Conservation (phyloP, 2,888 invertebrate genomes). For the Sepiola atlantica region DNA sequence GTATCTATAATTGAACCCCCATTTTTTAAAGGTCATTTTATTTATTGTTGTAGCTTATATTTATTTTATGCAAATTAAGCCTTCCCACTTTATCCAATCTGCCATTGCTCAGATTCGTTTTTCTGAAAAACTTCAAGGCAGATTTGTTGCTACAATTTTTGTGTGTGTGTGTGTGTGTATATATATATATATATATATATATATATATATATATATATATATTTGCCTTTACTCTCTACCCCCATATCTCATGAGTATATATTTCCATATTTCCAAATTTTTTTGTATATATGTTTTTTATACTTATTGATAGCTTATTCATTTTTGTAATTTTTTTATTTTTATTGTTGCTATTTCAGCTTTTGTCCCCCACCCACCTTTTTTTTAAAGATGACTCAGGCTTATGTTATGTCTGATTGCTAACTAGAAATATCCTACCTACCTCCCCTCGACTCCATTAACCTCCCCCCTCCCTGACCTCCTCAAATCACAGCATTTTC, state of each 20-base stretch:
- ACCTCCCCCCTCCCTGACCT: not conserved
- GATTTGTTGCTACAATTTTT: not conserved
- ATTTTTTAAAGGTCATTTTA: too few relatives aligned
- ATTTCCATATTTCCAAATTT: not conserved
- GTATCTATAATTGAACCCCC: too few relatives aligned
- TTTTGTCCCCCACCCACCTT: not conserved
- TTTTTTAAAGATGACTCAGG: not conserved
- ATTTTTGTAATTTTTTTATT: not conserved
- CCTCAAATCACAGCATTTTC: too few relatives aligned
- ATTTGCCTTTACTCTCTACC: not conserved
- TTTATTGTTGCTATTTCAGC: not conserved
- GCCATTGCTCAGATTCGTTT: too few relatives aligned
- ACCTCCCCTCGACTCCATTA: not conserved
- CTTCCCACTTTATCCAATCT: too few relatives aligned
- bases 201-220: too few relatives aligned
- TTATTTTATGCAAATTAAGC: too few relatives aligned
- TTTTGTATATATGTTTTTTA: not conserved
- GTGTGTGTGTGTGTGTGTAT: too few relatives aligned
- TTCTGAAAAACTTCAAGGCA: not conserved
- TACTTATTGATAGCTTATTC: not conserved
- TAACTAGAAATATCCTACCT: not conserved
- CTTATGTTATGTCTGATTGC: not conserved
- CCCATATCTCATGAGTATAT: not conserved
- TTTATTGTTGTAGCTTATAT: too few relatives aligned
- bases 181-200: too few relatives aligned